A percentile compares a stretch with the other conserved stretches of the same genome.
phyloP scores from a whole-genome alignment of 2,797 vertebrate genomes.

The Lutjanus argentimaculatus region DNA sequence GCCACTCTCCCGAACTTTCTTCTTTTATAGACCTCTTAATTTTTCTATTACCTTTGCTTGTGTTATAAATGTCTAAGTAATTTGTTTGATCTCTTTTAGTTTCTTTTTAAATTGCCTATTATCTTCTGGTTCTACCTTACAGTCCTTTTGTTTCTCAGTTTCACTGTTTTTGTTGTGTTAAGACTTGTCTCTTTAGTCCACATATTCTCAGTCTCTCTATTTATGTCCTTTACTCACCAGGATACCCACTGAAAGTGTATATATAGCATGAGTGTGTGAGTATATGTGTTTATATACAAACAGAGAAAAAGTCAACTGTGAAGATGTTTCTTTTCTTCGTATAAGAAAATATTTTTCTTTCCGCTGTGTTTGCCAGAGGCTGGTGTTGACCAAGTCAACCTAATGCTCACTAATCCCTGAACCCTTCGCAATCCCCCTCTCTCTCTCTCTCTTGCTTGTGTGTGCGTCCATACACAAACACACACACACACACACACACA shows the following conservation, averaged over 20 bases:
- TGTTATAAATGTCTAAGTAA: neutral
- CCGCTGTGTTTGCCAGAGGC: slow-evolving; percentile 41
- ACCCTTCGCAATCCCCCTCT: slow-evolving; percentile 11
- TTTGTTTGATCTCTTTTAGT: slow-evolving; percentile 24
- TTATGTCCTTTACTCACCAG: slow-evolving; percentile 5
- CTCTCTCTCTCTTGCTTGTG: neutral
- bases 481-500: slow-evolving; percentile 1
- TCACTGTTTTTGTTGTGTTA: slow-evolving; percentile 4
- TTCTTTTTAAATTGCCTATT: slow-evolving; percentile 17
- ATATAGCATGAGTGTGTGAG: slow-evolving; percentile 5
- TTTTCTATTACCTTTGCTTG: slow-evolving; percentile 30
- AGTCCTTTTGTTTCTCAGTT: slow-evolving; percentile 24
- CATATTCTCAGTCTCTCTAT: slow-evolving; percentile 8
- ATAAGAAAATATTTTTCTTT: slow-evolving; percentile 45
- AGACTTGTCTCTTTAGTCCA: slow-evolving; percentile 1
- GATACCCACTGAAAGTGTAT: slow-evolving; percentile 5
- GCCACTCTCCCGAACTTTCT: neutral
- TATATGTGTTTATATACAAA: slow-evolving; percentile 4
- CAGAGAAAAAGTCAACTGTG: neutral
- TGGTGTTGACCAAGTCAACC: slow-evolving; percentile 57
- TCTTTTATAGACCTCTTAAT: neutral
- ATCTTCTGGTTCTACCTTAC: neutral
- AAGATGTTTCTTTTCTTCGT: slow-evolving; percentile 26
- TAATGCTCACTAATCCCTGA: slow-evolving; percentile 63
- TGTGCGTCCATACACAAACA: neutral